A percentile compares a stretch with the other conserved stretches of the same genome.
phyloP scores from a whole-genome alignment of 2,888 invertebrate species.

The Drosophila lutescens region DNA sequence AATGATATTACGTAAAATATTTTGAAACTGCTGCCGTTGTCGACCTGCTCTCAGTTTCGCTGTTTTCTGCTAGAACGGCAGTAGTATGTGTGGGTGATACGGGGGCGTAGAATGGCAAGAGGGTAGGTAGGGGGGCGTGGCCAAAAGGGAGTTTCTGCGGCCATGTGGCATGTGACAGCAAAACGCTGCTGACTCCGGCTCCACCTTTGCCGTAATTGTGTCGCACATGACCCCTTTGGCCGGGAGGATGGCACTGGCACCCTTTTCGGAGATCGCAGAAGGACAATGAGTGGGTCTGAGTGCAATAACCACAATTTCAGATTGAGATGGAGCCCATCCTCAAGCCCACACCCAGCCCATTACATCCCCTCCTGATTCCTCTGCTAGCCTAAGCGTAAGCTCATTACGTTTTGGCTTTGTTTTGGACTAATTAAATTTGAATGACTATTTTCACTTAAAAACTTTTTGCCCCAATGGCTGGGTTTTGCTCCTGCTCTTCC shows the following conservation, averaged over 20 bases:
- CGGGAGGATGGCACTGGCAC: constrained; percentile 55
- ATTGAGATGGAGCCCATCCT: constrained; percentile 53
- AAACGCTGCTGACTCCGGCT: constrained; percentile 71
- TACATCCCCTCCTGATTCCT: background rate
- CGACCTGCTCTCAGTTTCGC: constrained; percentile 36
- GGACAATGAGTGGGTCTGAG: constrained; percentile 26
- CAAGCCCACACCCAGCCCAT: background rate
- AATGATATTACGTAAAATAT: constrained; percentile 81
- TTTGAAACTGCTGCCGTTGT: constrained; percentile 65
- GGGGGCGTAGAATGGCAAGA: constrained; percentile 4
- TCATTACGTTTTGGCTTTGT: constrained; percentile 80
- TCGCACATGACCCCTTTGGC: constrained; percentile 76
- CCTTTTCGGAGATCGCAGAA: constrained; percentile 49
- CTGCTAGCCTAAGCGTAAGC: constrained; percentile 68
- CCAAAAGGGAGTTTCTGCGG: constrained; percentile 64
- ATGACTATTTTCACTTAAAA: constrained; percentile 82
- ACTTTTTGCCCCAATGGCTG: constrained; percentile 62
- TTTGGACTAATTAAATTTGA: constrained; percentile 81
- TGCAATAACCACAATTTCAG: constrained; percentile 75
- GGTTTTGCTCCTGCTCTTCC: constrained; percentile 25
- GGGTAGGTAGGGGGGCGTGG: constrained; percentile 49
- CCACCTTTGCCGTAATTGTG: constrained; percentile 78
- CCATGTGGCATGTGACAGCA: constrained; percentile 80
- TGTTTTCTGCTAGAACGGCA: constrained; percentile 1
- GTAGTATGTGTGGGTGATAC: constrained; percentile 5